Evolutionary conservation across 2,797 vertebrate genomes (phyloP).

Genomic region (Amphiprion clarkii): DNA sequence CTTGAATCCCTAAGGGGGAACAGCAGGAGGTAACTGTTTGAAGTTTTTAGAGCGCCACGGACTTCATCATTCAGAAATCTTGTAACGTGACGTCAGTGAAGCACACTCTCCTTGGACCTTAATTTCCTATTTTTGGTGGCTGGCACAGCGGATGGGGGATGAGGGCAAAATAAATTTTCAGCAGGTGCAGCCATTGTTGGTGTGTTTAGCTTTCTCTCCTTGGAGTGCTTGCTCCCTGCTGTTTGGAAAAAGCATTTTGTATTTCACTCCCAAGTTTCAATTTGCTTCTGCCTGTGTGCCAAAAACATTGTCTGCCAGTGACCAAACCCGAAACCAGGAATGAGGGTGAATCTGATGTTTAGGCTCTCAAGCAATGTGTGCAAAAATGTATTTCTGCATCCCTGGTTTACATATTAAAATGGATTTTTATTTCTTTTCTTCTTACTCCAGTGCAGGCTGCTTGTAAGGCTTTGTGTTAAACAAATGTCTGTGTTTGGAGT

Average conservation of each 20-base stretch:
- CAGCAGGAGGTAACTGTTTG: constrained; percentile 59
- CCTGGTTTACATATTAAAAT: not conserved
- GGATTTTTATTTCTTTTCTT: not conserved
- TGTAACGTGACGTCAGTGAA: constrained; percentile 44
- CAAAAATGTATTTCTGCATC: not conserved
- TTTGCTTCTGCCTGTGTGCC: constrained; percentile 62
- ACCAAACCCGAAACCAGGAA: constrained; percentile 39
- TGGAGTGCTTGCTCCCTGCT: constrained; percentile 65
- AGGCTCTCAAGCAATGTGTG: constrained; percentile 17
- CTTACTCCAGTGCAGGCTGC: not conserved
- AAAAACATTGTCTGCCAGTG: constrained; percentile 58
- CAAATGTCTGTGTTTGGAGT: not conserved
- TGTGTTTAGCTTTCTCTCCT: constrained; percentile 64
- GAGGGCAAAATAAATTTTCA: constrained; percentile 61
- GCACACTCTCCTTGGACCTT: constrained; percentile 55
- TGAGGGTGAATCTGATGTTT: constrained; percentile 20
- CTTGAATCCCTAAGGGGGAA: constrained; percentile 32
- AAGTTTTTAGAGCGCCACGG: constrained; percentile 53
- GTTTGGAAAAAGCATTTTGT: constrained; percentile 62
- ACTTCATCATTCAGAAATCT: constrained; percentile 51
- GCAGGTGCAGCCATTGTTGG: constrained; percentile 73
- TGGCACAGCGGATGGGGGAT: constrained; percentile 50
- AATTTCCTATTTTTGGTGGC: constrained; percentile 64
- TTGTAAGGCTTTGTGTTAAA: constrained; percentile 7
- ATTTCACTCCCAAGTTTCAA: constrained; percentile 70